Evolutionary conservation across 2,797 vertebrate genomes (phyloP).

Genomic region (Sphenodon punctatus): DNA sequence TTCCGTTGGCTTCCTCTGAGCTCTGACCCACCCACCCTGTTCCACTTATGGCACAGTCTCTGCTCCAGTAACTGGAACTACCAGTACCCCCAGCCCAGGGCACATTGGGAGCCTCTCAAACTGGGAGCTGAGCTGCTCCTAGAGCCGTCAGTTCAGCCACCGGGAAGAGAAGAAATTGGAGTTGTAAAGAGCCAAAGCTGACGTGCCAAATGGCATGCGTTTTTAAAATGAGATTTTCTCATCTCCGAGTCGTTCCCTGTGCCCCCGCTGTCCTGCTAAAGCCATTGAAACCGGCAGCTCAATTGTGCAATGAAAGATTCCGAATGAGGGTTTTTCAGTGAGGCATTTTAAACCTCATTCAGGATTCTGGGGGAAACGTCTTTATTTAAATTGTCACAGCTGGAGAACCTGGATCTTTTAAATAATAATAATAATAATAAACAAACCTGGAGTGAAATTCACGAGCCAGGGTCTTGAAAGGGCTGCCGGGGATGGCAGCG

Average conservation of each 20-base stretch:
- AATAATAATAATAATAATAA: no score
- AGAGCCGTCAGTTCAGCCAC: constrained; percentile 24
- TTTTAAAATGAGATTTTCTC: background rate
- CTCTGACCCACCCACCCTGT: no score
- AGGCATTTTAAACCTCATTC: constrained; percentile 26
- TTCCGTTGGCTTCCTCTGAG: no score
- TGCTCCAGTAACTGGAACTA: background rate
- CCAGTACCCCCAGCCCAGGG: background rate
- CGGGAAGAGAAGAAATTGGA: constrained; percentile 62
- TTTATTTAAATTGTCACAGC: background rate
- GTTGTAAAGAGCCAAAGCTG: constrained; percentile 37
- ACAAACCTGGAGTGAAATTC: background rate
- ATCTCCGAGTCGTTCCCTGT: background rate
- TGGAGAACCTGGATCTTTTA: background rate
- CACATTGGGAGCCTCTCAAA: constrained; percentile 48
- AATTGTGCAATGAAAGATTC: background rate
- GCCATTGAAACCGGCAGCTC: background rate
- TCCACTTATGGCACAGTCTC: background rate
- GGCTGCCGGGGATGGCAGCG: background rate
- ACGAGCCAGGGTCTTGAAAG: accelerated
- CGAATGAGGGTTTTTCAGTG: background rate
- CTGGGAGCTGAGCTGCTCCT: constrained; percentile 48
- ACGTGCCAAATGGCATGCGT: constrained; percentile 42
- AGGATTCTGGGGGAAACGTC: background rate
- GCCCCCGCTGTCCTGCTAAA: constrained; percentile 2